Evolutionary conservation across 1,140 invertebrate species (phyloP).

Genomic region (Phortica variegata): DNA sequence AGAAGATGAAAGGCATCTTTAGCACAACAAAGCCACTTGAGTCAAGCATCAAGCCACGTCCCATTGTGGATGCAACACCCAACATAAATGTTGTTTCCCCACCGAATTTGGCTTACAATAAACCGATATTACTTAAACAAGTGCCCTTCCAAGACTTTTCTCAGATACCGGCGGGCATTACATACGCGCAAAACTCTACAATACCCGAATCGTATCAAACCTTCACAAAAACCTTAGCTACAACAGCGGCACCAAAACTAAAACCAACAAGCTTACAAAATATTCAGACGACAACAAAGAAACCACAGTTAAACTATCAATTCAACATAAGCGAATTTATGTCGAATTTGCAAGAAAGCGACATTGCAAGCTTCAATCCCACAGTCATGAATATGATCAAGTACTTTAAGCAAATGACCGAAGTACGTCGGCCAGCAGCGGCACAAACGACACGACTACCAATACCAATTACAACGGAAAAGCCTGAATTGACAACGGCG

Average conservation of each 20-base stretch:
- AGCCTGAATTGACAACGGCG: too few species aligned
- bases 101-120: slow-evolving; percentile 33
- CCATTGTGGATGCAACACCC: slow-evolving; percentile 34
- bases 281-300: slow-evolving; percentile 17
- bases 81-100: slow-evolving; percentile 41
- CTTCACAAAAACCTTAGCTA: slow-evolving; percentile 28
- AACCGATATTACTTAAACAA: slow-evolving; percentile 19
- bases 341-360: slow-evolving; percentile 38
- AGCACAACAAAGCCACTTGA: slow-evolving; percentile 20
- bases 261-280: neutral
- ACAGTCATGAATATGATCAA: slow-evolving; percentile 43
- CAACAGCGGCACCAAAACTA: slow-evolving; percentile 15
- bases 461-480: neutral
- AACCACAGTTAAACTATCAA: slow-evolving; percentile 30
- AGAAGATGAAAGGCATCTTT: slow-evolving; percentile 47
- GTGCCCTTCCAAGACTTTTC: slow-evolving; percentile 25
- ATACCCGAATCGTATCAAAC: slow-evolving; percentile 45
- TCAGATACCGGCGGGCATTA: slow-evolving; percentile 31
- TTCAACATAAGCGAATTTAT: slow-evolving; percentile 51
- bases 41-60: slow-evolving; percentile 28
- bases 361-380: slow-evolving; percentile 41
- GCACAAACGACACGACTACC: neutral
- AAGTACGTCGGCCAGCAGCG: slow-evolving; percentile 21
- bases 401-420: slow-evolving; percentile 45
- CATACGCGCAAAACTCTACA: slow-evolving; percentile 29